Percentiles rank a stretch among this genome's conserved stretches.
Evolutionary conservation across 2,113 vertebrate genomes (phyloP).

Genomic region (Passer montanus): DNA sequence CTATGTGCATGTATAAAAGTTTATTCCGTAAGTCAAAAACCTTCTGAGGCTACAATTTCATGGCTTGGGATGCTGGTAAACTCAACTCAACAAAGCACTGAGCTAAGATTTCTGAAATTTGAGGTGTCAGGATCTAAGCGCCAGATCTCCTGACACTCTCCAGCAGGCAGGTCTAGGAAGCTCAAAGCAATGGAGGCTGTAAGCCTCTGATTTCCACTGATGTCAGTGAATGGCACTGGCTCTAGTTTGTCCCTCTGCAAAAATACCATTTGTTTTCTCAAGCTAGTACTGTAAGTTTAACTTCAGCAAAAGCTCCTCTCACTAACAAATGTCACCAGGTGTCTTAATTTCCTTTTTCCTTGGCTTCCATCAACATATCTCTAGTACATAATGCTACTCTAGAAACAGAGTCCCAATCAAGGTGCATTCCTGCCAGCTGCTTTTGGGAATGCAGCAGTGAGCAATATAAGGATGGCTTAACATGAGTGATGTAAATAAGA

Average conservation of each 20-base stretch:
- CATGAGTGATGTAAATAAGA: neutral
- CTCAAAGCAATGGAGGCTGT: accelerated
- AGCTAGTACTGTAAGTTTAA: neutral
- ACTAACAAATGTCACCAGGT: neutral
- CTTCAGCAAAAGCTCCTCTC: neutral
- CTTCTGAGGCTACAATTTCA: neutral
- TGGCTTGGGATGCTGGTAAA: neutral
- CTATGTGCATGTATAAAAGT: neutral
- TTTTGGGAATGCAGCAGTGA: neutral
- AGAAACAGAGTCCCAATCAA: neutral
- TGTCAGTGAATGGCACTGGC: neutral
- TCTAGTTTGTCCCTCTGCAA: neutral
- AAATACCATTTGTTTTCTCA: neutral
- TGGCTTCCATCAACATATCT: neutral
- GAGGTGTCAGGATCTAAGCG: neutral
- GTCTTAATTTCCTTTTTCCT: neutral
- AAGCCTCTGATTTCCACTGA: neutral
- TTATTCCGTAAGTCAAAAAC: neutral
- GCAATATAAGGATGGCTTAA: neutral
- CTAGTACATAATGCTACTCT: neutral
- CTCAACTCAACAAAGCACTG: neutral
- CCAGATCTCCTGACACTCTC: neutral
- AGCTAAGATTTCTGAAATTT: neutral
- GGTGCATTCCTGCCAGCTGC: neutral
- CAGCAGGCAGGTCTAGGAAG: neutral